Percentiles rank a stretch among this genome's conserved stretches.
Conservation (phyloP, 2,113 vertebrate genomes). For the Hassar affinis region DNA sequence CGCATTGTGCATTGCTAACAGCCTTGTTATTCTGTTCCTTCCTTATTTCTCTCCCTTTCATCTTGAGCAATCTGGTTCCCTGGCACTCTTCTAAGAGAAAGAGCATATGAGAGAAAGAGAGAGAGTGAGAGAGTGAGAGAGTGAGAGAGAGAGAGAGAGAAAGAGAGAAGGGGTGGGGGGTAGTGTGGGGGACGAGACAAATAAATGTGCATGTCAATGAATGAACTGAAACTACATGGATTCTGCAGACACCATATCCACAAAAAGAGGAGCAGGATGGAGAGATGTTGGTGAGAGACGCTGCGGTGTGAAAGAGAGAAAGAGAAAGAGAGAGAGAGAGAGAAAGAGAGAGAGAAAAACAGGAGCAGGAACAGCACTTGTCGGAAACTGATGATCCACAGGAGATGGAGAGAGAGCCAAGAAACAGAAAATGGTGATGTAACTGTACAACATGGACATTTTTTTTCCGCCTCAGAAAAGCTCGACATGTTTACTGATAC, state of each 20-base stretch:
- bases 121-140: neutral
- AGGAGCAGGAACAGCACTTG: neutral
- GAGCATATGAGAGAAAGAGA: neutral
- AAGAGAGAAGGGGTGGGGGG: neutral
- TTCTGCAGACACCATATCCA: neutral
- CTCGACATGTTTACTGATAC: neutral
- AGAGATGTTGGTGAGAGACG: conserved; percentile 46
- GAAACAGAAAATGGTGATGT: conserved; percentile 18
- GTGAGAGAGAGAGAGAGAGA: neutral
- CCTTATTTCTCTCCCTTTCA: conserved; percentile 56
- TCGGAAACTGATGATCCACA: conserved; percentile 3
- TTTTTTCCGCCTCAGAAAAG: neutral
- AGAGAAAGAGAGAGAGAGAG: neutral
- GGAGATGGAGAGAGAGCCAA: conserved; percentile 2
- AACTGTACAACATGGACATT: conserved; percentile 12
- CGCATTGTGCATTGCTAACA: conserved; percentile 61
- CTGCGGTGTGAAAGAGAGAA: conserved; percentile 49
- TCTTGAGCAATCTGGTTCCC: conserved; percentile 68
- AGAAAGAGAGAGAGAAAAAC: no score
- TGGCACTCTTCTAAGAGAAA: conserved; percentile 53
- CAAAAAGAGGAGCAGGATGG: conserved; percentile 12
- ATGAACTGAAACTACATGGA: neutral
- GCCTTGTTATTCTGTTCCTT: conserved; percentile 43
- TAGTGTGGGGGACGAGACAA: neutral
- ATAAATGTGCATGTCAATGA: conserved; percentile 10